These are phyloP conservation scores for Crenuchus spilurus DNA, from an alignment of 2,797 vertebrate species.

Conservation along the genomic window DNA sequence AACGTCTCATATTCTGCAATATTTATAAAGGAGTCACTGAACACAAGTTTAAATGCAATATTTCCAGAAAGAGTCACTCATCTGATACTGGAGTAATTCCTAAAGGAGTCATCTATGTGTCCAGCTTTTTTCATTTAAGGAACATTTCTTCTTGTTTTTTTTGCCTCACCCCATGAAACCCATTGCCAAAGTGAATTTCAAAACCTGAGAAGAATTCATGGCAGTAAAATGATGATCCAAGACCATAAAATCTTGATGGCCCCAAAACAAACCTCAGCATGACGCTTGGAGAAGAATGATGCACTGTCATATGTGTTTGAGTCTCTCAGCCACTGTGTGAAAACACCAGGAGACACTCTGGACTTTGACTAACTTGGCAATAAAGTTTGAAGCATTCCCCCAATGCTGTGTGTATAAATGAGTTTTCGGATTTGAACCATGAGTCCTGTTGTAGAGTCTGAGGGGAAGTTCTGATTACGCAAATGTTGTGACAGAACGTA, in stretches of 20 bases:
- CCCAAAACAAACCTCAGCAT: not conserved
- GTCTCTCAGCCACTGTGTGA: not conserved
- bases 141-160: not conserved
- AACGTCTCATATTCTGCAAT: not conserved
- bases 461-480: no score
- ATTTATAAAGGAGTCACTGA: not conserved
- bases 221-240: constrained; percentile 8
- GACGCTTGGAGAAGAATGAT: not conserved
- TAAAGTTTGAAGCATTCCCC: not conserved
- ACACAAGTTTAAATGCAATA: not conserved
- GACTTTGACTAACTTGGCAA: not conserved
- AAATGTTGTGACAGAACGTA: no score
- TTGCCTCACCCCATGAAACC: not conserved
- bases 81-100: not conserved
- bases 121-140: not conserved
- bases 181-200: not conserved
- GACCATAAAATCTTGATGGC: not conserved
- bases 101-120: not conserved
- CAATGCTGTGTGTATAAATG: not conserved
- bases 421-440: no score
- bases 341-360: not conserved
- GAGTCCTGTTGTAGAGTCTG: no score
- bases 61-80: not conserved
- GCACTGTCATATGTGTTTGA: not conserved
- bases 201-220: not conserved